Evolutionary conservation across 1,140 invertebrate species (phyloP), one percentile per base, ranked within the genome.

Genomic region (Mizuhopecten yessoensis): DNA sequence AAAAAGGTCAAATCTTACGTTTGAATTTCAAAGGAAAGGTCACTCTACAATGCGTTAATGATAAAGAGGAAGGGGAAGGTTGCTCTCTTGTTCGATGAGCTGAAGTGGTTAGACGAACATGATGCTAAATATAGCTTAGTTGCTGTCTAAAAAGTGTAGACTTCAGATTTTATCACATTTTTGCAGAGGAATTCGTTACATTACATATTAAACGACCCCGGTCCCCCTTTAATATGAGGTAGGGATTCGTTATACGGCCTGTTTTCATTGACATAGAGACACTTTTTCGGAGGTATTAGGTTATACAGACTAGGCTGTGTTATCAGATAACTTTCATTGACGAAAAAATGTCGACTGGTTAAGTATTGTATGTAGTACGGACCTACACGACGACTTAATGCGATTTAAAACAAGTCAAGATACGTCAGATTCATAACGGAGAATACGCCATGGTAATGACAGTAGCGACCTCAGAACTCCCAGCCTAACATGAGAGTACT

Each of bases 341-440:
- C 29, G 57, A 75, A n/a, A n/a, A 57, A 75, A n/a, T 75, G 23
- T 75, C n/a, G 57, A 7, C 23, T 29, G 23, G n/a, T 75, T 29
- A 29, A n/a, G 57, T 29, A 29, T n/a, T 29, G n/a, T 75, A 75
- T 17, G 23, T 75, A 29, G 9, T n/a, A n/a, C 3, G 29, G 23
- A 75, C 57, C 57, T 17, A n/a, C 57, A 75, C 57, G 57, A 75
- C 57, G 57, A 75, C 23, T 75, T 75, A 75, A 75, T 75, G 57
- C n/a, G 57, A 75, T 75, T 75, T 29, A 29, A 75, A 75, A 75
- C 23, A 75, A 75, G n/a, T 29, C 57, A 11, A n/a, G n/a, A 29
- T 29, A 75, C 57, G 23, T 75, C 11, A 29, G 23, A 7, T 5
- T 75, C 23, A 75, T 75, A n/a, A 75, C 0, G 5, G 57, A 29